phyloP scores from a whole-genome alignment of 2,888 invertebrate species.

The Philereme vetulata region DNA sequence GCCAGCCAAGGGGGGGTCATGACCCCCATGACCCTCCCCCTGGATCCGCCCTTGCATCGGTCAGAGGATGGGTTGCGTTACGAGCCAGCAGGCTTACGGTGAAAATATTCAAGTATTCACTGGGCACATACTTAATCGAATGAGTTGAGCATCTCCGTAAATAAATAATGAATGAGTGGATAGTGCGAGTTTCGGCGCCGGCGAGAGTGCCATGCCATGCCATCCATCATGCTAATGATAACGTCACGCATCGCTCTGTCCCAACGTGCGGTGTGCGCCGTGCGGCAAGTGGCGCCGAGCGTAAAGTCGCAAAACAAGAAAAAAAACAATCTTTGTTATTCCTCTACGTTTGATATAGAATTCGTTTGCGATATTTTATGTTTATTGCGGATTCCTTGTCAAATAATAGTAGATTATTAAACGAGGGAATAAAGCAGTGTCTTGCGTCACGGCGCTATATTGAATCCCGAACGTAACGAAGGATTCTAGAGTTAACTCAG shows the following conservation, averaged over 20 bases:
- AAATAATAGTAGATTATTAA: background rate
- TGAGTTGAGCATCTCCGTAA: background rate
- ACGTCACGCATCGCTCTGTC: too few species aligned
- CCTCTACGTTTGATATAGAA: too few species aligned
- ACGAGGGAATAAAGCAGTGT: too few species aligned
- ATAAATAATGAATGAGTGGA: slow-evolving; percentile 8
- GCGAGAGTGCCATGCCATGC: slow-evolving; percentile 1
- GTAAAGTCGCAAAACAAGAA: background rate
- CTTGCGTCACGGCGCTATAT: too few species aligned
- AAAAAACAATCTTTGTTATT: background rate
- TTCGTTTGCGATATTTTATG: background rate
- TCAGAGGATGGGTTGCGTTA: background rate
- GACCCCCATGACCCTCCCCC: too few species aligned
- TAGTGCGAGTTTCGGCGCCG: background rate
- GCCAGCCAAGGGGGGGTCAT: too few species aligned
- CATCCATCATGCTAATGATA: slow-evolving; percentile 18
- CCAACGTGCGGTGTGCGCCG: too few species aligned
- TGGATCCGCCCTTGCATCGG: too few species aligned
- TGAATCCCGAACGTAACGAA: too few species aligned
- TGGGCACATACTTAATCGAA: background rate
- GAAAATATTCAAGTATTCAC: background rate
- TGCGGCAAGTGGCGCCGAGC: too few species aligned
- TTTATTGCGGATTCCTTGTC: slow-evolving; percentile 8
- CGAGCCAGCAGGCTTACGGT: background rate
- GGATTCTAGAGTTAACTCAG: too few species aligned